Percentiles rank a stretch among this genome's conserved stretches.
These are phyloP conservation scores for Drosophila leontia DNA, from an alignment of 1,140 invertebrate genomes.

Conservation along the genomic window DNA sequence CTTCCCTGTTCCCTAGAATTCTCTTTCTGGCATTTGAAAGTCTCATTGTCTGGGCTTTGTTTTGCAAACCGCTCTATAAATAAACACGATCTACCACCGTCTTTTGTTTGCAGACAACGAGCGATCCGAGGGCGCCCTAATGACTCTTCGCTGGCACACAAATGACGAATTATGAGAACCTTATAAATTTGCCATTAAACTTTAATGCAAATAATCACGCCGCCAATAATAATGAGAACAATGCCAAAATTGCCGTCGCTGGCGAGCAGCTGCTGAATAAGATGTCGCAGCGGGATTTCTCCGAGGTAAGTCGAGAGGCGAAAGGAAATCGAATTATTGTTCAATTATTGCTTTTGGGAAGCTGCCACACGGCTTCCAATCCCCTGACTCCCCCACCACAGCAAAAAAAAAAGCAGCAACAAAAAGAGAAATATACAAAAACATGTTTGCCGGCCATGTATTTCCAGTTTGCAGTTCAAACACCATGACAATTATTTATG, in stretches of 20 bases:
- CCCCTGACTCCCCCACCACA: not conserved
- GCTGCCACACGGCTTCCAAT: not conserved
- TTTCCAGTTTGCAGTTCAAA: constrained; percentile 61
- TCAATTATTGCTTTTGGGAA: constrained; percentile 38
- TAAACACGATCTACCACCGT: constrained; percentile 30
- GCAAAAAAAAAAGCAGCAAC: not conserved
- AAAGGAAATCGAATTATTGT: constrained; percentile 29
- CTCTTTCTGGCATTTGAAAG: constrained; percentile 66
- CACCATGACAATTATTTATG: constrained; percentile 70
- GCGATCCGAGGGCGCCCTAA: constrained; percentile 49
- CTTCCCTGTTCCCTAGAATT: constrained; percentile 63
- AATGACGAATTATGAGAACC: constrained; percentile 85
- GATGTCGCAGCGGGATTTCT: constrained; percentile 84
- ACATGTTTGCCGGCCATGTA: constrained; percentile 35
- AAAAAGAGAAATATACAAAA: constrained; percentile 3
- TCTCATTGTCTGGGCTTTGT: constrained; percentile 58
- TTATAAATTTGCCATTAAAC: constrained; percentile 83
- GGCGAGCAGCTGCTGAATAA: constrained; percentile 77
- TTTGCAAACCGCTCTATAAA: constrained; percentile 31
- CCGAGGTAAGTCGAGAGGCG: constrained; percentile 71
- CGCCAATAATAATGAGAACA: constrained; percentile 75
- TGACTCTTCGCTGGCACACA: constrained; percentile 67
- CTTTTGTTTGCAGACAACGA: constrained; percentile 52
- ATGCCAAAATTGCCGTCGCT: constrained; percentile 63
- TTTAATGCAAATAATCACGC: constrained; percentile 78